Evolutionary conservation across 2,797 vertebrate genomes (phyloP).

Genomic region (Sebastes variabilis): DNA sequence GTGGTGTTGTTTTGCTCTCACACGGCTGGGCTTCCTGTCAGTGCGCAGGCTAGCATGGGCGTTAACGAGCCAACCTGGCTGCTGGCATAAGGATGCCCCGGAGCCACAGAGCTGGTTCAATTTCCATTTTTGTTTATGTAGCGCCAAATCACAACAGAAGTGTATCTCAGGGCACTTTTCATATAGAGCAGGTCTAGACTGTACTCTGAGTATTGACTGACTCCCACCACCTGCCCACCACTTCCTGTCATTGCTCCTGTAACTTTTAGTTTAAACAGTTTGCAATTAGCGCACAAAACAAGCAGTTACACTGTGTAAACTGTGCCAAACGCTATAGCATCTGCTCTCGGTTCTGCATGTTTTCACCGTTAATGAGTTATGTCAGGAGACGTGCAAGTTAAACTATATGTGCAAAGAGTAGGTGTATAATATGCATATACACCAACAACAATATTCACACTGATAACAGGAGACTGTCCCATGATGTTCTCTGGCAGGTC

Average conservation of each 20-base stretch:
- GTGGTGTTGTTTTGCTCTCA: conserved; percentile 53
- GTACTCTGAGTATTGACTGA: conserved; percentile 1
- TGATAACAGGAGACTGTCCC: conserved; percentile 3
- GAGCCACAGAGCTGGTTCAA: conserved; percentile 38
- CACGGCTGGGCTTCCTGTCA: conserved; percentile 43
- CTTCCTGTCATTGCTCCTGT: not conserved
- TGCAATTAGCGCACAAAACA: conserved; percentile 12
- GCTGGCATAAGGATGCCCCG: conserved; percentile 51
- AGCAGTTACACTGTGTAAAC: not conserved
- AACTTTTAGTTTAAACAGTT: conserved; percentile 4
- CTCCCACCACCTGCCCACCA: conserved; percentile 52
- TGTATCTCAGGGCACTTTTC: not conserved
- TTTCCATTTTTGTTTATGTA: not conserved
- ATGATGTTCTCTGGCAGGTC: conserved; percentile 37
- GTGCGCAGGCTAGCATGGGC: conserved; percentile 18
- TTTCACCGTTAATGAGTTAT: not conserved
- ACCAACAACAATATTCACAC: not conserved
- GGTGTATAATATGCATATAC: not conserved
- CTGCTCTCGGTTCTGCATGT: conserved; percentile 14
- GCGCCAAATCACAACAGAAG: not conserved
- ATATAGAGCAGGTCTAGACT: not conserved
- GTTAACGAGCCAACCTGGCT: conserved; percentile 54
- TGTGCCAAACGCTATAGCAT: conserved; percentile 19
- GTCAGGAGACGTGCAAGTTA: not conserved
- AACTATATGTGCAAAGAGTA: not conserved